phyloP scores from a whole-genome alignment of 2,888 invertebrate species.

The Miltochrista miniata region DNA sequence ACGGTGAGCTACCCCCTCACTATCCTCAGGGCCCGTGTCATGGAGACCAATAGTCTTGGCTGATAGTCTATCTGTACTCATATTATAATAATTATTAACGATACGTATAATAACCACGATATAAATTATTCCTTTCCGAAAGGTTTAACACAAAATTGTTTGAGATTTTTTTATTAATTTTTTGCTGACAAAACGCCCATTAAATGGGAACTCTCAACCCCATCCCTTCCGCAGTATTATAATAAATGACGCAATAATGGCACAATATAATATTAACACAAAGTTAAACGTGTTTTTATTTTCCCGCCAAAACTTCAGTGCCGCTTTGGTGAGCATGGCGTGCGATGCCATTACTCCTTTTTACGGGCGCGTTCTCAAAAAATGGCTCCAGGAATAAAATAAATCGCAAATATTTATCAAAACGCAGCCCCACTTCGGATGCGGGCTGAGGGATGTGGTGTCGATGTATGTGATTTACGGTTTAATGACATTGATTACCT shows the following conservation, averaged over 20 bases:
- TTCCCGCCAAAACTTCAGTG: constrained; percentile 73
- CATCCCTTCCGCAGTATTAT: constrained; percentile 79
- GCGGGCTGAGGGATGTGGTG: constrained; percentile 47
- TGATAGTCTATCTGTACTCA: background rate
- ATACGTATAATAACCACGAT: constrained; percentile 46
- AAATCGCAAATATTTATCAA: constrained; percentile 80
- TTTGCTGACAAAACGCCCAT: constrained; percentile 80
- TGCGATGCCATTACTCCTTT: constrained; percentile 64
- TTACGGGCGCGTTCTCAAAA: constrained; percentile 66
- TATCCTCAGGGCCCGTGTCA: no score
- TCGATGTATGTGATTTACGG: constrained; percentile 24
- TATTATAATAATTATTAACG: constrained; percentile 5
- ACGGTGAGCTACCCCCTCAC: no score
- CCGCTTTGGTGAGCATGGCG: constrained; percentile 59
- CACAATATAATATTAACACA: constrained; percentile 83
- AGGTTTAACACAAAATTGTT: constrained; percentile 68
- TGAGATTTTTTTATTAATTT: constrained; percentile 66
- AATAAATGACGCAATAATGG: constrained; percentile 83
- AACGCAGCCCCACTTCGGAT: constrained; percentile 52
- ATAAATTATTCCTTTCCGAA: constrained; percentile 65
- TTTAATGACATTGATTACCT: constrained; percentile 3
- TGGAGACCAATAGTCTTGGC: no score
- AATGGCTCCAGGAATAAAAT: constrained; percentile 71
- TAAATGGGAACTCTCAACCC: constrained; percentile 76
- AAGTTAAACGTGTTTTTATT: constrained; percentile 83